Percentiles rank a stretch among this genome's conserved stretches.
Evolutionary conservation across 2,888 invertebrate genomes (phyloP).

Genomic region (Volucella inflata): DNA sequence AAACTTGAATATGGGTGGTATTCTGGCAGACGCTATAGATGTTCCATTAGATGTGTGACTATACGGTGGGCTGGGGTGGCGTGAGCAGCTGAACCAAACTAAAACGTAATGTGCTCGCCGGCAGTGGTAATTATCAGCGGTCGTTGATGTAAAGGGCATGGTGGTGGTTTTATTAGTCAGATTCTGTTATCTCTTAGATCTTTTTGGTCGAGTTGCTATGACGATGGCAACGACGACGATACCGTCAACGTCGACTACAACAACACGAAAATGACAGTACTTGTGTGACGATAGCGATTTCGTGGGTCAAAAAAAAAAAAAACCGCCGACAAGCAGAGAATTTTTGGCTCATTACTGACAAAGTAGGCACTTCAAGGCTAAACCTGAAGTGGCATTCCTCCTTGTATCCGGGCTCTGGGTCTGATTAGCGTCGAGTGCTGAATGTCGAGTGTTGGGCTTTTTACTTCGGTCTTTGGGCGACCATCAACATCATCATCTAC

Average conservation of each 20-base stretch:
- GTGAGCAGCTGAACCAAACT: conserved; percentile 28
- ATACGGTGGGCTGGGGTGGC: background rate
- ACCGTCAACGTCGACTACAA: background rate
- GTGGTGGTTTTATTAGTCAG: conserved; percentile 57
- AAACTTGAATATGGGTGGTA: conserved; percentile 13
- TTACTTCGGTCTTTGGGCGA: background rate
- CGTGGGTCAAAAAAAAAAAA: background rate
- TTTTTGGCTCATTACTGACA: conserved; percentile 44
- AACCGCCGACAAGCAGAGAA: conserved; percentile 48
- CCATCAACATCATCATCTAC: conserved; percentile 28
- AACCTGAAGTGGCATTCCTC: background rate
- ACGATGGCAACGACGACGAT: background rate
- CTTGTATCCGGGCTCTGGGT: conserved; percentile 8
- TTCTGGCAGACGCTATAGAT: background rate
- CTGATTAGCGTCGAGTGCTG: conserved; percentile 43
- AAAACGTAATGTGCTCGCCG: conserved; percentile 53
- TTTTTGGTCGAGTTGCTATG: conserved; percentile 48
- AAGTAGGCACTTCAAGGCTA: conserved; percentile 15
- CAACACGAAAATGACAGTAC: background rate
- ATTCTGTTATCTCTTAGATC: conserved; percentile 57
- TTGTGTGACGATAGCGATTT: background rate
- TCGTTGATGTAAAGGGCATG: conserved; percentile 51
- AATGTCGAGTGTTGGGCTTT: background rate
- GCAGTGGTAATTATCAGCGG: conserved; percentile 65
- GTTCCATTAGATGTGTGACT: too few species aligned